Evolutionary conservation across 2,113 vertebrate species (phyloP).

Genomic region (Oreotrochilus melanogaster): DNA sequence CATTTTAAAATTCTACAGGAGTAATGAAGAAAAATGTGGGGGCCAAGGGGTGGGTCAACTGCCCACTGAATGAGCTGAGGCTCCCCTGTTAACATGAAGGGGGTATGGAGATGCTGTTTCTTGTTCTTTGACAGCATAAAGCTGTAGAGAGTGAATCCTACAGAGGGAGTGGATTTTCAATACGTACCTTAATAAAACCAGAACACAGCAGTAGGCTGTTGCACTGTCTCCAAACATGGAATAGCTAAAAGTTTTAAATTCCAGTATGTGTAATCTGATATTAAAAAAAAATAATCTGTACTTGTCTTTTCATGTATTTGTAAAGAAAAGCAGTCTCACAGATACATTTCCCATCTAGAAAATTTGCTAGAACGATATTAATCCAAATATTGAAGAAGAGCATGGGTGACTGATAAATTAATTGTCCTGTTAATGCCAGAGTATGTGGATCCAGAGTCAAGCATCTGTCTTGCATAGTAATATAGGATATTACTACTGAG

Average conservation of each 20-base stretch:
- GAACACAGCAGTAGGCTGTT: background rate
- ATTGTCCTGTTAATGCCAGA: background rate
- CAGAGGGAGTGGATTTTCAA: background rate
- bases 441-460: background rate
- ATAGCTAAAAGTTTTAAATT: background rate
- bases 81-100: background rate
- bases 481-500: background rate
- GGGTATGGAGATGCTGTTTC: background rate
- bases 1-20: background rate
- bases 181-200: background rate
- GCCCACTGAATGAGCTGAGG: background rate
- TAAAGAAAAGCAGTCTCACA: background rate
- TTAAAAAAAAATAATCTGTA: background rate
- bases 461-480: background rate
- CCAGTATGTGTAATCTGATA: background rate
- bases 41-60: background rate
- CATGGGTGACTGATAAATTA: background rate
- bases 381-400: background rate
- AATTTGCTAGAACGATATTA: background rate
- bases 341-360: background rate
- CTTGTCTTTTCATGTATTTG: background rate
- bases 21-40: background rate
- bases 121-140: background rate
- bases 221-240: background rate
- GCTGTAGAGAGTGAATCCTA: background rate